Evolutionary conservation across 1,140 invertebrate species (phyloP), one percentile per base, ranked within the genome.

Genomic region (Drosophila pruinosa): DNA sequence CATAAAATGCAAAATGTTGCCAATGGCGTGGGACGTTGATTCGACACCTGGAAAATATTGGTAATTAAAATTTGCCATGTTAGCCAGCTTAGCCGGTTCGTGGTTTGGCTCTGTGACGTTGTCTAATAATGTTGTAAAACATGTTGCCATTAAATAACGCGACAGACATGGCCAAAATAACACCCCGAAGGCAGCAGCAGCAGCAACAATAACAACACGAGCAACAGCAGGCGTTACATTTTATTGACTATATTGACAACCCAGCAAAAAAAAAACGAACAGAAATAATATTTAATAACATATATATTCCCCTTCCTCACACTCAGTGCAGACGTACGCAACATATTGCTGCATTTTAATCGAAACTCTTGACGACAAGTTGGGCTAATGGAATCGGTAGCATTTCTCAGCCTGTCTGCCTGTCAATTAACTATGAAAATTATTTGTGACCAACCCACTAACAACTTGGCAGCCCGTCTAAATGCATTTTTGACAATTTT

Each of bases 101-200:
- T 64, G 57, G 64, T 38, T 52, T 61, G 62, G 28, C 17, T 56
- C 67, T 38, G 50, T 7, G 64, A 57, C 56, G 75, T 68, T 83
- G 79, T 83, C 79, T 85, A 85, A 83, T 85, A 85, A 85, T 85
- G 80, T 85, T 85, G 80, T 85, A 85, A 85, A 85, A 85, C 80
- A 85, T 68, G 80, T 85, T 85, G 72, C 68, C 72, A 85, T 85
- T 85, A 85, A 70, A 69, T 73, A 56, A 79, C 67, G 31, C 75
- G 75, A 78, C 79, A 78, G 65, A 78, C 67, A 17, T 26, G 53
- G 57, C 69, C 58, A 59, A 68, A 48, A 69, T 24, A 41, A 52
- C 67, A 73, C 75, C 80, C 67, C 58, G 69, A 76, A 76, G 76
- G 58, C 67, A 70, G 12, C 15, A 36, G 10, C 26, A 31, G 10